Evolutionary conservation across 2,888 invertebrate genomes (phyloP).

Genomic region (Ametastegia equiseti): DNA sequence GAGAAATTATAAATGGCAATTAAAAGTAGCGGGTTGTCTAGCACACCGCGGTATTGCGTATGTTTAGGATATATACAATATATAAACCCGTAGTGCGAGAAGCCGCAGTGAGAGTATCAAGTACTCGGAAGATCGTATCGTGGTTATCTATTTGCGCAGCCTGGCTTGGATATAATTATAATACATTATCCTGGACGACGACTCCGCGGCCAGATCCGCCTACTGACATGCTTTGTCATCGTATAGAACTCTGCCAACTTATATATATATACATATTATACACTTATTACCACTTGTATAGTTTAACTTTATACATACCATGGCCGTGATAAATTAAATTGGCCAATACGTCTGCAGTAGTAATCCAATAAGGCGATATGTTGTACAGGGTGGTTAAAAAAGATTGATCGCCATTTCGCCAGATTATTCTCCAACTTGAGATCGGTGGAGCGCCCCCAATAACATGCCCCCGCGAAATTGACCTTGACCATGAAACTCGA

Average conservation of each 20-base stretch:
- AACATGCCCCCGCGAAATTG: too few relatives aligned
- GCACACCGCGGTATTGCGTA: background rate
- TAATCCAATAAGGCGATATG: background rate
- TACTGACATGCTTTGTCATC: slow-evolving; percentile 47
- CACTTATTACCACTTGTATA: background rate
- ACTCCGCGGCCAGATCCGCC: slow-evolving; percentile 38
- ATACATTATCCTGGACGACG: slow-evolving; percentile 37
- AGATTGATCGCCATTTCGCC: too few relatives aligned
- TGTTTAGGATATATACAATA: background rate
- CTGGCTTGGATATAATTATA: slow-evolving; percentile 37
- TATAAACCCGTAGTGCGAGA: background rate
- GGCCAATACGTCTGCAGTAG: background rate
- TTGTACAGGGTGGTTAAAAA: too few relatives aligned
- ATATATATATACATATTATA: slow-evolving; percentile 2
- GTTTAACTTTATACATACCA: background rate
- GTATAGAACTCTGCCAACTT: slow-evolving; percentile 22
- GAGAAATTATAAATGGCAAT: slow-evolving; percentile 38
- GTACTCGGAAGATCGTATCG: slow-evolving; percentile 34
- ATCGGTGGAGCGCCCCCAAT: too few relatives aligned
- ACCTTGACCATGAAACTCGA: too few relatives aligned
- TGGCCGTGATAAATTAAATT: slow-evolving; percentile 31
- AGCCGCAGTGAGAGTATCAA: slow-evolving; percentile 36
- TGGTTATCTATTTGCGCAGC: slow-evolving; percentile 35
- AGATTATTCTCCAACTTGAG: too few relatives aligned
- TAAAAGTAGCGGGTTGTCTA: slow-evolving; percentile 5